Conservation (phyloP, 2,888 invertebrate genomes). For the Drosophila hamatofila region DNA sequence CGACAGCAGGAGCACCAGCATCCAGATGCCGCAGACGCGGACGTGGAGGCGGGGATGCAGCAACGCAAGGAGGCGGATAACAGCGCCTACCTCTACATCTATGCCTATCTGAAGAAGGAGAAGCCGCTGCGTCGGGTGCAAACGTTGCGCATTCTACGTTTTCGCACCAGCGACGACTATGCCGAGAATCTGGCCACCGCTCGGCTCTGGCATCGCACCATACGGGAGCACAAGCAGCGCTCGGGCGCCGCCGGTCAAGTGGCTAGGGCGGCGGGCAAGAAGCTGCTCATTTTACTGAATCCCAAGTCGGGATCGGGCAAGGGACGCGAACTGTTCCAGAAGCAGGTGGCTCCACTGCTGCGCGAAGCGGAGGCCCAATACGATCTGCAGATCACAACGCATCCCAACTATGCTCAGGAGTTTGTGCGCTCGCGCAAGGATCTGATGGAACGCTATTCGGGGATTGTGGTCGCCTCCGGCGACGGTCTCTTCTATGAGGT, state of each 20-base stretch:
- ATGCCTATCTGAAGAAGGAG: slow-evolving; percentile 91
- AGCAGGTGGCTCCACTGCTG: slow-evolving; percentile 93
- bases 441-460: slow-evolving; percentile 86
- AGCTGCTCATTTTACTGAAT: slow-evolving; percentile 93
- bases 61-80: slow-evolving; percentile 86
- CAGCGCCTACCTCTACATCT: slow-evolving; percentile 94
- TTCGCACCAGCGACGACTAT: slow-evolving; percentile 92
- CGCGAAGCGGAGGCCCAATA: slow-evolving; percentile 94
- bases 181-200: slow-evolving; percentile 93
- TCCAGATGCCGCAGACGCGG: slow-evolving; percentile 1
- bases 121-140: slow-evolving; percentile 90
- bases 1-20: background rate
- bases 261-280: slow-evolving; percentile 40
- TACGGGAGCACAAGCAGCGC: slow-evolving; percentile 88
- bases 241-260: slow-evolving; percentile 6
- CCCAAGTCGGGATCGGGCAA: slow-evolving; percentile 98
- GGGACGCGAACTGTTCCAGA: slow-evolving; percentile 93
- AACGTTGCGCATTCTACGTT: slow-evolving; percentile 92
- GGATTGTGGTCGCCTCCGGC: slow-evolving; percentile 92
- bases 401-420: slow-evolving; percentile 93
- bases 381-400: slow-evolving; percentile 94
- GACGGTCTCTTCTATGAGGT: slow-evolving; percentile 94
- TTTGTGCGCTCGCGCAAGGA: slow-evolving; percentile 89
- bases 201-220: slow-evolving; percentile 91
- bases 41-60: background rate